A percentile compares a stretch with the other conserved stretches of the same genome.
These are phyloP conservation scores for Caenorhabditis doughertyi DNA, from an alignment of 2,888 invertebrate genomes.

Conservation along the genomic window DNA sequence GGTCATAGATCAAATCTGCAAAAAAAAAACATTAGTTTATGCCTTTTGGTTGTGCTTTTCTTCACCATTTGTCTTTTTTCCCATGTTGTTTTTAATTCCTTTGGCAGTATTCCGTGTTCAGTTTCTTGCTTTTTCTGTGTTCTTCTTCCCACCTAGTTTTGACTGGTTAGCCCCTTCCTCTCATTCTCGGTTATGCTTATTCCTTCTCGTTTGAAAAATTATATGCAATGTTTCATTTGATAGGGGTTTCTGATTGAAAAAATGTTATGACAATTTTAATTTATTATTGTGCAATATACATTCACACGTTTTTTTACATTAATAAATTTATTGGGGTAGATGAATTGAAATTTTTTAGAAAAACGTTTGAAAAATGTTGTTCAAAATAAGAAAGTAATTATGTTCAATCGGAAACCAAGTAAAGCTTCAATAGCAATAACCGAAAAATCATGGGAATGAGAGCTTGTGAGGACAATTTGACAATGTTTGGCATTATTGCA, in stretches of 20 bases:
- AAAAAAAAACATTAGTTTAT: slow-evolving; percentile 3
- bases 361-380: no score
- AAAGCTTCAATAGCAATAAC: no score
- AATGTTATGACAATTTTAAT: slow-evolving; percentile 15
- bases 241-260: neutral
- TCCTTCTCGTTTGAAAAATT: neutral
- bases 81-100: neutral
- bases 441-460: no score
- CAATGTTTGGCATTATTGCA: no score
- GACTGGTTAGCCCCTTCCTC: slow-evolving; percentile 43
- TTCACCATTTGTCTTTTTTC: neutral
- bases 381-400: no score
- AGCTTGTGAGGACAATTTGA: no score
- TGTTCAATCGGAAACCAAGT: no score
- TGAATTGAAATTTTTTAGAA: neutral
- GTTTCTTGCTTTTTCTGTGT: slow-evolving; percentile 41
- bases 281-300: slow-evolving; percentile 49
- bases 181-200: slow-evolving; percentile 17
- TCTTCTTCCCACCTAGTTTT: slow-evolving; percentile 42
- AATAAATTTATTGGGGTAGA: slow-evolving; percentile 39
- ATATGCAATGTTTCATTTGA: slow-evolving; percentile 16
- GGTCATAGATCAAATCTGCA: slow-evolving; percentile 14
- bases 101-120: slow-evolving; percentile 42
- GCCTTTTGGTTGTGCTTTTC: slow-evolving; percentile 37
- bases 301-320: slow-evolving; percentile 22